Base-by-base conservation (phyloP, 2,113 vertebrate genomes). In the Archilochus colubris region DNA sequence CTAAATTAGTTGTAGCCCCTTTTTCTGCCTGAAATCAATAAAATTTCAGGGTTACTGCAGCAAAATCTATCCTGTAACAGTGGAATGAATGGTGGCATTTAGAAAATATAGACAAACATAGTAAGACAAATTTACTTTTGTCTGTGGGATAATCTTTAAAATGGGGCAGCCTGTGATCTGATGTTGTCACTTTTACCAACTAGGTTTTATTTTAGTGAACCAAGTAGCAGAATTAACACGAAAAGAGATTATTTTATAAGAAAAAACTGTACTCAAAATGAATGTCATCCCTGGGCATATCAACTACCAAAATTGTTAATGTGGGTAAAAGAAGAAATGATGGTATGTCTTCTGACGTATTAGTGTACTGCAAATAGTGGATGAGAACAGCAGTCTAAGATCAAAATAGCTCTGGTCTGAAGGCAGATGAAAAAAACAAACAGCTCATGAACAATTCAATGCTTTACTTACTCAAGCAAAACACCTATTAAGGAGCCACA, bases 101-200 rank as follows among this genome's bases (percentile, higher is more conserved):
- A 90, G 87, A 91, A 94, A 92, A 88, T 75, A 38, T 44, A 77
- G 66, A 85, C 21, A 94, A 97, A 95, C 2, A 1, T 44, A 96
- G 51, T 62, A 82, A 93, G 83, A 90, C 31, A 79, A 21, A 64
- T 57, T 93, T 88, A 70, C 63, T 87, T 84, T 75, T 21, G 55
- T 70, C 66, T 91, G 25, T 68, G 95, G 44, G 84, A 95, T 79
- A 94, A 75, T 66, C 58, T 44, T 57, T 73, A 93, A 93, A 74
- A 74, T 75, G 72, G 92, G 31, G 62, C 43, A 78, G 61, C 31
- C 63, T 22, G 33, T 88, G 66, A 93, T 80, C 79, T 86, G 73
- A 88, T 79, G 75, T 89, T 90, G 33, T 38, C 61, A 66, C 74
- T 66, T 40, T 95, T 73, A 88, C 15, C 53, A 86, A 62, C 63